These are phyloP conservation scores for Amblyornis subalaris DNA, from an alignment of 2,113 vertebrate genomes.

Conservation along the genomic window DNA sequence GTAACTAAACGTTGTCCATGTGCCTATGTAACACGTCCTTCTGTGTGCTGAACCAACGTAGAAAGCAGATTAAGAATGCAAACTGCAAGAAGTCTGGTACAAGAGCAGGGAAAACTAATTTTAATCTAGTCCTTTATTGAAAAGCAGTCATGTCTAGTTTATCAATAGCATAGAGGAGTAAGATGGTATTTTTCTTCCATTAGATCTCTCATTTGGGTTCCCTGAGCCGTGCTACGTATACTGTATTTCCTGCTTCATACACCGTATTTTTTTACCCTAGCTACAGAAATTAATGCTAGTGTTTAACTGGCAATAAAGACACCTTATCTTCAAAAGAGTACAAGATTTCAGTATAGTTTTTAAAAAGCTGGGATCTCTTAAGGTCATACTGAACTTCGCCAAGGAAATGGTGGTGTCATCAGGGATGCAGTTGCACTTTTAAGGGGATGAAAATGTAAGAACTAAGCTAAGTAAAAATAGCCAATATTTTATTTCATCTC, in stretches of 20 bases:
- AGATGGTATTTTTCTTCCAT: background rate
- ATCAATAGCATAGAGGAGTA: background rate
- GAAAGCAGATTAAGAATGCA: background rate
- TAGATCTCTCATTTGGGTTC: background rate
- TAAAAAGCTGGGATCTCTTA: background rate
- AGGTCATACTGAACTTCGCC: background rate
- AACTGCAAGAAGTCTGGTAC: background rate
- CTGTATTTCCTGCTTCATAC: background rate
- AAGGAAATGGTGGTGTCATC: background rate
- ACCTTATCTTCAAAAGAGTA: background rate
- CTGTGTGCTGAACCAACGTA: background rate
- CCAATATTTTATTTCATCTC: background rate
- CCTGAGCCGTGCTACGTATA: background rate
- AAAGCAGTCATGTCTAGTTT: background rate
- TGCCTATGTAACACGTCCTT: background rate
- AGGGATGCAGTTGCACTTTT: background rate
- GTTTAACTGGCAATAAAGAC: background rate
- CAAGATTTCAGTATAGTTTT: background rate
- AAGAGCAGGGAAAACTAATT: background rate
- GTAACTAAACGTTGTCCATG: background rate
- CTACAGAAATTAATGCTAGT: background rate
- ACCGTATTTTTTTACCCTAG: background rate
- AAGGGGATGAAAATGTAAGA: background rate
- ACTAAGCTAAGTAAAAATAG: background rate
- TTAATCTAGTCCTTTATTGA: background rate